Evolutionary conservation across 2,888 invertebrate genomes (phyloP).

Genomic region (Muschampia staudingeri): DNA sequence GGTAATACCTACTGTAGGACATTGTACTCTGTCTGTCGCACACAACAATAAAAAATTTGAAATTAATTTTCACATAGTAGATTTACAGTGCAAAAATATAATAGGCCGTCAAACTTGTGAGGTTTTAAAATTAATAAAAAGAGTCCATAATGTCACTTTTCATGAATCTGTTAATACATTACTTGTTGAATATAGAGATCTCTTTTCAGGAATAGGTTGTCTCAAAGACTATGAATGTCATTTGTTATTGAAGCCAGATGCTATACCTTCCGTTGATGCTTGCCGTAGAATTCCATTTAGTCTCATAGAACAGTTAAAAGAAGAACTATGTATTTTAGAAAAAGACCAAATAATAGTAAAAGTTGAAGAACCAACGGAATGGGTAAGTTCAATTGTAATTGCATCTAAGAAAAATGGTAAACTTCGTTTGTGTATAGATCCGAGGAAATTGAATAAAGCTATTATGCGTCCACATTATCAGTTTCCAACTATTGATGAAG

Average conservation of each 20-base stretch:
- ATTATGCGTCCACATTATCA: constrained; percentile 60
- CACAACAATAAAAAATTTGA: constrained; percentile 12
- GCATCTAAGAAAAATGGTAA: constrained; percentile 57
- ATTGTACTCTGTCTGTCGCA: constrained; percentile 8
- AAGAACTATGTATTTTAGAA: constrained; percentile 52
- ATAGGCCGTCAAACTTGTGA: constrained; percentile 24
- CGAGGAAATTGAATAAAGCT: constrained; percentile 59
- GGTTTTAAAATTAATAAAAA: constrained; percentile 22
- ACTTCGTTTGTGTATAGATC: constrained; percentile 61
- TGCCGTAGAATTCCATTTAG: constrained; percentile 52
- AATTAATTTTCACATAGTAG: constrained; percentile 25
- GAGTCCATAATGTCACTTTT: constrained; percentile 15
- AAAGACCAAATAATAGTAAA: constrained; percentile 43
- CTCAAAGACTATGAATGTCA: constrained; percentile 35
- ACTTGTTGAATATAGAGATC: constrained; percentile 19
- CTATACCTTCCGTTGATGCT: constrained; percentile 46
- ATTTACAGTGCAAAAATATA: constrained; percentile 12
- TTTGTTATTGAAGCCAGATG: constrained; percentile 39
- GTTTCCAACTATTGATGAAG: constrained; percentile 61
- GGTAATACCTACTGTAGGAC: constrained; percentile 41
- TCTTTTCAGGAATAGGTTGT: constrained; percentile 34
- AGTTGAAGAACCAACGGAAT: constrained; percentile 59
- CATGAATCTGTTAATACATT: constrained; percentile 12
- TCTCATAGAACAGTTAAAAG: constrained; percentile 44
- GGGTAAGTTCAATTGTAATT: constrained; percentile 60